Evolutionary conservation across 2,113 vertebrate genomes (phyloP), one percentile per base, ranked within the genome.

Genomic region (Chascanopsetta lugubris): DNA sequence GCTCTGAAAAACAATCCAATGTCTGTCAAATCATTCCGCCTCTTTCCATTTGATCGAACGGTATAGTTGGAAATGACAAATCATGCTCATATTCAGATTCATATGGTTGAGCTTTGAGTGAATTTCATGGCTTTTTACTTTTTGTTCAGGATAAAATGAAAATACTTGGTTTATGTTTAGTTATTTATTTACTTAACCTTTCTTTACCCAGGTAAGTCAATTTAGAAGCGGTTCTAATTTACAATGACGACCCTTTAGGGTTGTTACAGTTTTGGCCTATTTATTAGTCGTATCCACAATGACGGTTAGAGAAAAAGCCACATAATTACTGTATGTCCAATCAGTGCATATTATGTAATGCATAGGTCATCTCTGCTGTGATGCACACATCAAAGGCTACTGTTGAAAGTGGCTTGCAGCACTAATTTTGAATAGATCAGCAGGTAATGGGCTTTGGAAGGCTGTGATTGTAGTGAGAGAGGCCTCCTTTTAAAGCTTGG

Each of bases 341-440:
- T 82, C 60, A 70, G 60, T 59, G 61, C 13, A 34, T 46, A 34
- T 11, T 20, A 3, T 71, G 26, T 29, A 18, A 27, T 75, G 49
- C 64, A 25, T 43, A 53, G 25, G 55, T 61, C 67, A 57, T 49
- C 58, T 42, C 43, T 20, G 22, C 51, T 22, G 29, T 72, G 60
- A 47, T 45, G 32, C 57, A 74, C 63, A 70, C 53, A 75, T 75
- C 70, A 68, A 77, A 74, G 63, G 61, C 20, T 43, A 43, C 47
- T 54, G 73, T 72, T 48, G 70, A 72, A 69, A 77, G 38, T 81
- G 53, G 75, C 61, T 82, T 55, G 68, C 65, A 82, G 60, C 73
- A 61, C 78, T 68, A 61, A 76, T 61, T 83, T 82, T 84, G 80
- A 90, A 90, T 83, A 90, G 82, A 86, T 78, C 69, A 72, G 67